Evolutionary conservation across 2,888 invertebrate species (phyloP), one percentile per base, ranked within the genome.

Genomic region (Reticulitermes lucifugus): DNA sequence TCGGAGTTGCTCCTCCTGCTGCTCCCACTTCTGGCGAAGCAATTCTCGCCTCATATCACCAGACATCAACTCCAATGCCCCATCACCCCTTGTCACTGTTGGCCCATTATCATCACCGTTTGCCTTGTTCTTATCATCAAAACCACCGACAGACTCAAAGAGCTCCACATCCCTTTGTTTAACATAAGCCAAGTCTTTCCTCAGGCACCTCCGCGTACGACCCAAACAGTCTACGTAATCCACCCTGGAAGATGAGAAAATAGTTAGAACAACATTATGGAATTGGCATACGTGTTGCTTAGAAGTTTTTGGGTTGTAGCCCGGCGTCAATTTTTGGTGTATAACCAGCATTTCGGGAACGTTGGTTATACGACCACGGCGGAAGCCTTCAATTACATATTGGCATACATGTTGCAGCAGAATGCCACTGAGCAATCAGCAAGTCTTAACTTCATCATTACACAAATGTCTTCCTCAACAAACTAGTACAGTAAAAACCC

Each of bases 151-250:
- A 21, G 86, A 65, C 65, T 82, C 77, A 25, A 75, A 46, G n/a
- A 87, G 77, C 21, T 86, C 84, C 1, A 86, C 88, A 89, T 96
- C 96, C 88, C 94, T 94, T 82, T 93, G 91, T 89, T 93, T 93
- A 88, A 96, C 93, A 71, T 92, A 91, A 9, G 93, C 93, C 35
- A 98, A 91, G 90, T 98, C 98, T 89, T 95, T 93, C 87, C 94
- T 94, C 87, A 96, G 92, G 90, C 98, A 98, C 88, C 95, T 95
- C 82, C 98, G 93, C 0, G 98, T 96, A 86, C 98, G 92, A 0
- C 98, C 98, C 85, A 98, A 92, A 87, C 96, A 96, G 91, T 98
- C 98, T 0, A 94, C 93, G 89, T 96, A 98, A 89, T 98, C 98
- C 9, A 96, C 95, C 97, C 97, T 96, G 88, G 88, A 89, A 88